Conservation (phyloP, 2,888 invertebrate species). For the Dascillus cervinus region DNA sequence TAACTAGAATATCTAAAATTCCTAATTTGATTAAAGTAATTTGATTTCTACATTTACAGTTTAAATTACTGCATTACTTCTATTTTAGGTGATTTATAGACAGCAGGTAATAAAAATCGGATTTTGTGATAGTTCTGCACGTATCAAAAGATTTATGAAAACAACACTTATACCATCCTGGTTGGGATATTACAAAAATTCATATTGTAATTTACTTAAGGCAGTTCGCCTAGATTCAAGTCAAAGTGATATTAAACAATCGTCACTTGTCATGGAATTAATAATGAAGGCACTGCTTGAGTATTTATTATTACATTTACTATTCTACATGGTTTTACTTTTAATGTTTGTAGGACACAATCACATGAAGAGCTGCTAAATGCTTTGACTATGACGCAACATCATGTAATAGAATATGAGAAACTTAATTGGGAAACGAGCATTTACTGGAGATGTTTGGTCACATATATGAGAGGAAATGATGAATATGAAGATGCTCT, state of each 20-base stretch:
- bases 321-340: slow-evolving; percentile 30
- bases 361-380: slow-evolving; percentile 39
- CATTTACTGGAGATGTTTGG: slow-evolving; percentile 57
- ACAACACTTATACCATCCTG: slow-evolving; percentile 61
- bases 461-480: slow-evolving; percentile 43
- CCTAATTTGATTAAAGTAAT: slow-evolving; percentile 23
- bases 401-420: slow-evolving; percentile 46
- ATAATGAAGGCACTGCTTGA: slow-evolving; percentile 50
- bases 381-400: slow-evolving; percentile 40
- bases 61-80: slow-evolving; percentile 41
- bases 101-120: slow-evolving; percentile 55
- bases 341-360: slow-evolving; percentile 9
- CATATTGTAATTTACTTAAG: slow-evolving; percentile 63
- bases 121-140: slow-evolving; percentile 52
- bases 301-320: slow-evolving; percentile 31
- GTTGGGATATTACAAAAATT: slow-evolving; percentile 64
- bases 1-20: slow-evolving; percentile 27
- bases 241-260: slow-evolving; percentile 54
- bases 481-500: slow-evolving; percentile 46
- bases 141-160: slow-evolving; percentile 38
- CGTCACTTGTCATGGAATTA: slow-evolving; percentile 47
- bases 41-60: slow-evolving; percentile 39
- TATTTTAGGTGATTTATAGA: slow-evolving; percentile 56
- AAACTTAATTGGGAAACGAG: slow-evolving; percentile 48
- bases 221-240: slow-evolving; percentile 67